Base-by-base conservation (phyloP, 1,140 invertebrate species). In the Heliothis subflexa region DNA sequence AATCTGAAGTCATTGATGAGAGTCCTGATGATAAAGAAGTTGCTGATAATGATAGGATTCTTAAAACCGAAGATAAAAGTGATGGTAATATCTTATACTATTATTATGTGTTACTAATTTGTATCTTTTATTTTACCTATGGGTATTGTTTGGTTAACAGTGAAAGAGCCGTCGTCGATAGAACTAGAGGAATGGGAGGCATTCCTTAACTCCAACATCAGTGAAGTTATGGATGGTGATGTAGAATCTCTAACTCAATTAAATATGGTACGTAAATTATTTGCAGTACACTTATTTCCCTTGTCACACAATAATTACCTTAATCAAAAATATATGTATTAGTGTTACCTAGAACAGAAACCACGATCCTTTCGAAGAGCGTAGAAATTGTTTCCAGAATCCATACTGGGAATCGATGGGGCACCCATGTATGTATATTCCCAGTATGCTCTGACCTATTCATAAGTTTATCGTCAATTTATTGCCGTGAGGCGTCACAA, bases 181-280 rank as follows among this genome's bases (percentile, higher is more conserved):
- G 97, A 98, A 93, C 96, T 97, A 81, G 97, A 98, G 79, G 97
- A 98, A 92, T 98, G 97, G 97, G 95, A 97, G 88, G 96, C 96
- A 68, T 96, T 98, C 95, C 80, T 98, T 3, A 96, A 97, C 85
- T 95, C 96, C 54, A 96, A 96, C 64, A 96, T 96, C 83, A 95
- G 95, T 86, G 96, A 97, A 91, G 95, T 97, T 0, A 96, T 98
- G 91, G 96, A 96, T 54, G 97, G 97, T 0, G 97, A 97, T 89
- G 95, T 97, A 2, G 96, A 96, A 78, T 97, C 96, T 1, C 91
- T 97, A 0, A 95, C 96, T 14, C 96, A 97, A 85, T 94, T 97
- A 33, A 97, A 97, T 88, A 96, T 97, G 86, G 96, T 97, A 74
- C 70, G 80, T 81, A n/a, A 61, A 54, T 54, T 11, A 4, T 21